phyloP scores from a whole-genome alignment of 2,888 invertebrate genomes.

The Lasioglossum malachurum region DNA sequence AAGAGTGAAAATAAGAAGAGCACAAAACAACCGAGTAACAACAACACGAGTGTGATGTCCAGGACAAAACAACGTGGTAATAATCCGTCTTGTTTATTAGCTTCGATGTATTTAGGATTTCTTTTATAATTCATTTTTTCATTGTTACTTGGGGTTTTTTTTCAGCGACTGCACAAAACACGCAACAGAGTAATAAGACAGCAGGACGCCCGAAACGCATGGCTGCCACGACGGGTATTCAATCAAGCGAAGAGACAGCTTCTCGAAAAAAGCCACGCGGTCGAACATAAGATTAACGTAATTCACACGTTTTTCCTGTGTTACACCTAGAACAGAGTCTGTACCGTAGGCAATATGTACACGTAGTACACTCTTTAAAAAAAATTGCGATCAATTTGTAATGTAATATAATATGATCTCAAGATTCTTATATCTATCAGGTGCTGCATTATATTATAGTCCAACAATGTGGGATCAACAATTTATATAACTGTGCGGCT shows the following conservation, averaged over 20 bases:
- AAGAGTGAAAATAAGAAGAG: conserved; percentile 74
- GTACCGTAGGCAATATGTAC: conserved; percentile 80
- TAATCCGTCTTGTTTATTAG: conserved; percentile 24
- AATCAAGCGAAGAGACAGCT: conserved; percentile 76
- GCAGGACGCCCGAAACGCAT: conserved; percentile 81
- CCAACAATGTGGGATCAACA: conserved; percentile 75
- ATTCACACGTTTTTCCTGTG: conserved; percentile 64
- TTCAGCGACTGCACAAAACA: conserved; percentile 74
- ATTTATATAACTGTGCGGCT: conserved; percentile 71
- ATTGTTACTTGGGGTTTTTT: conserved; percentile 17
- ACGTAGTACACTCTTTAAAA: conserved; percentile 70
- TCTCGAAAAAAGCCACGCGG: conserved; percentile 82
- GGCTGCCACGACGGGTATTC: conserved; percentile 69
- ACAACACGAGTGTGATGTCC: conserved; percentile 72
- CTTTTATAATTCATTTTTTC: background rate
- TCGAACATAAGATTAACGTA: conserved; percentile 79
- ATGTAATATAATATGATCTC: conserved; percentile 73
- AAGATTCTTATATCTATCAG: conserved; percentile 72
- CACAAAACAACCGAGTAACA: conserved; percentile 71
- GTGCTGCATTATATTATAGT: conserved; percentile 74
- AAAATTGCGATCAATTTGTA: conserved; percentile 71
- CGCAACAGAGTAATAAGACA: conserved; percentile 75
- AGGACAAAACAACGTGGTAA: conserved; percentile 80
- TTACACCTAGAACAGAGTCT: conserved; percentile 76
- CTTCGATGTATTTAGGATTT: background rate